Percentiles rank a stretch among this genome's conserved stretches.
Evolutionary conservation across 1,140 invertebrate species (phyloP).

Genomic region (Reticulitermes speratus): DNA sequence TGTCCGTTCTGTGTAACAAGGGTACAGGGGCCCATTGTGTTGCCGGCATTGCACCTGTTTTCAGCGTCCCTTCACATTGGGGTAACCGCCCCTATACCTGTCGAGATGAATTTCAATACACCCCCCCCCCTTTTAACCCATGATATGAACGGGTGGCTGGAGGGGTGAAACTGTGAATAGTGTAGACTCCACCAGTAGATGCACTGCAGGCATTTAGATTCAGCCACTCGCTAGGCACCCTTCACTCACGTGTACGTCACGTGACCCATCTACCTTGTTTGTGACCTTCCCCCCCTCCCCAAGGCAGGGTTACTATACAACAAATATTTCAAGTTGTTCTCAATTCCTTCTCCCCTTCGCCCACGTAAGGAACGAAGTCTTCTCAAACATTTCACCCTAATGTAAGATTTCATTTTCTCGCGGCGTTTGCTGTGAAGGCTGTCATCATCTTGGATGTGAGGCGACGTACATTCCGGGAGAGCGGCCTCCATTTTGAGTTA

Average conservation of each 20-base stretch:
- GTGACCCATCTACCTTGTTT: background rate
- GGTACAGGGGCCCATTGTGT: background rate
- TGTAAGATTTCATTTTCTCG: no score
- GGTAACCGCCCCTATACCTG: slow-evolving; percentile 15
- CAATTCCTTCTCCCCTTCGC: background rate
- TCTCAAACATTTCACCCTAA: no score
- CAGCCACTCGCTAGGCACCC: slow-evolving; percentile 1
- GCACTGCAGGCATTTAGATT: background rate
- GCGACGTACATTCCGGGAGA: no score
- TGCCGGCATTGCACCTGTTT: background rate
- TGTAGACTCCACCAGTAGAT: background rate
- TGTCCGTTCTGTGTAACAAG: background rate
- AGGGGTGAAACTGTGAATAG: background rate
- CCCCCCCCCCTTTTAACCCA: background rate
- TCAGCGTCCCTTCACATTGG: background rate
- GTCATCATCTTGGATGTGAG: no score
- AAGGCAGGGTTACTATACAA: no score
- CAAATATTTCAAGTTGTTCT: slow-evolving; percentile 26
- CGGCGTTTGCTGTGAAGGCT: no score
- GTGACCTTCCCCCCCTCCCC: background rate
- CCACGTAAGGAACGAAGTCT: background rate
- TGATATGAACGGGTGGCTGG: background rate
- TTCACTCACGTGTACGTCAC: slow-evolving; percentile 23
- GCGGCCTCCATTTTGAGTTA: no score
- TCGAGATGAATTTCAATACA: background rate